Evolutionary conservation across 1,140 invertebrate species (phyloP), one percentile per base, ranked within the genome.

Genomic region (Drosophila nebulosa): DNA sequence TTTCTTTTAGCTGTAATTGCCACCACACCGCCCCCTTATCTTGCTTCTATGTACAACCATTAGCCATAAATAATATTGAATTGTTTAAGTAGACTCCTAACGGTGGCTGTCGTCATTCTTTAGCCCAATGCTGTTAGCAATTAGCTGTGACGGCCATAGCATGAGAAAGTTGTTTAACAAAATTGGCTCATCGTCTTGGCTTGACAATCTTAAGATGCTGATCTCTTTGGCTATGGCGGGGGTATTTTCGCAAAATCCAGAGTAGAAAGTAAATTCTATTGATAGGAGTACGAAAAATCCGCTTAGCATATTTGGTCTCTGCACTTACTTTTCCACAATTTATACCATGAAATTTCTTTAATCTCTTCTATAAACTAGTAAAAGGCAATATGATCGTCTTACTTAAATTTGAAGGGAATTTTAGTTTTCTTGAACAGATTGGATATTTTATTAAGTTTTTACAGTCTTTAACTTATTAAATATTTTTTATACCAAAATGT

Each of bases 1-100:
- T 88, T 88, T 88, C 83, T 88, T 88, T 88, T 88, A 88, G 84
- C 84, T 89, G 42, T 88, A 83, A 88, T 88, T 88, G 69, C 70
- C 65, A 39, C 27, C 46, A 22, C n/a, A 4, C 12, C 52, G 30
- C 30, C 21, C n/a, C 32, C 18, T 24, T 10, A 4, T 16, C 30
- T 26, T 12, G 3, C 30, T 2, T 16, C 6, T 26, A 4, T 27
- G n/a, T 9, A n/a, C 12, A 3, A 18, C 46, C 22, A 42, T 74
- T 81, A 35, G 61, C 79, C 80, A 79, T 84, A 79, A 84, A 79
- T 75, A 79, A 65, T 51, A 64, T 42, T 56, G 74, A 55, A 64
- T 64, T 59, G 63, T 46, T 12, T 86, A 85, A 86, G 67, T 67
- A 86, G 81, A 64, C 78, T 81, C 60, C 63, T 83, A 81, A 81